Evolutionary conservation across 1,140 invertebrate genomes (phyloP), one percentile per base, ranked within the genome.

Genomic region (Nautilus pompilius): DNA sequence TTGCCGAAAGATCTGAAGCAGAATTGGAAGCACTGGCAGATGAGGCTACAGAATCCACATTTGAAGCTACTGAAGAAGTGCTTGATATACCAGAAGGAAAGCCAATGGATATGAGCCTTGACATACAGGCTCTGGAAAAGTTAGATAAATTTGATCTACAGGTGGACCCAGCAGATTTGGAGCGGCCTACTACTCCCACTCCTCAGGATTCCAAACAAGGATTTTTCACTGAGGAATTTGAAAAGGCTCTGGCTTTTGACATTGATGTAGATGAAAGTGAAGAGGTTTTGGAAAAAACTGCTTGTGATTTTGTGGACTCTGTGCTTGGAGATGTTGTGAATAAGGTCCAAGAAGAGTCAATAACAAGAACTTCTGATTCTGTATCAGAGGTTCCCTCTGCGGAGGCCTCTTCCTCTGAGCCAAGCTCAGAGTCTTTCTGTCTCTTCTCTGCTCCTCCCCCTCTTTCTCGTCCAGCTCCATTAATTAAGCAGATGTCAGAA

Each of bases 401-500:
- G n/a, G 13, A 15, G 13, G 26, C 49, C 3, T 20, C 26, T 32
- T 20, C 17, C 15, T 15, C 24, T 57, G 33, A 57, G 5, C 55
- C 55, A 33, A 20, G 20, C 10, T 26, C n/a, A 30, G 17, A n/a
- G 17, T 3, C n/a, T 5, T 15, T n/a, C 36, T 59, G 26, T 24
- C 48, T 45, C 53, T 59, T 55, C 15, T 58, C n/a, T 65, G 13
- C 46, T 22, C 20, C 54, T 33, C 3, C 29, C 34, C 54, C 33
- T 24, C 32, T 51, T 55, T 36, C 56, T 61, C 48, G 46, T 30
- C 65, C 60, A n/a, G 58, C 58, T n/a, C 36, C 63, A 20, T 48
- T 77, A 1, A 63, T 70, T 22, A 74, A 72, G 56, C 77, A 80
- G 56, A 84, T 82, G 62, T 84, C 84, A 58, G 83, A 84, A 54